Evolutionary conservation across 2,888 invertebrate genomes (phyloP).

Genomic region (Adelognathus sp.): DNA sequence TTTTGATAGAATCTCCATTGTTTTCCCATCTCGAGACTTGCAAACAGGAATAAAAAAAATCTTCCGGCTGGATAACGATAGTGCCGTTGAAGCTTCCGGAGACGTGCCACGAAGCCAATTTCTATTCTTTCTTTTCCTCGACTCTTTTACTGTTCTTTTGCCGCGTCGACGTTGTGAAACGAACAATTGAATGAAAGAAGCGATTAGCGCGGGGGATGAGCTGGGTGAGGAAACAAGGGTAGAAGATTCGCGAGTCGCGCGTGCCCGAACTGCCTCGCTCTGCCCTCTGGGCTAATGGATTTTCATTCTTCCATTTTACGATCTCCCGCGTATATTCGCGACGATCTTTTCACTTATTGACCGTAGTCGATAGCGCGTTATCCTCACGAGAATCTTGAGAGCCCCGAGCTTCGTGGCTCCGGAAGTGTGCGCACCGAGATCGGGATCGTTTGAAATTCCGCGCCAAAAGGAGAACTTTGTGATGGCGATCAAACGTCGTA

Average conservation of each 20-base stretch:
- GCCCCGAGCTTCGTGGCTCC: not conserved
- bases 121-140: not conserved
- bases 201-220: conserved; percentile 4
- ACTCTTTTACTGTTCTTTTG: not conserved
- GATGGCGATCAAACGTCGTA: conserved; percentile 68
- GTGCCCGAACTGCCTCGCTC: conserved; percentile 13
- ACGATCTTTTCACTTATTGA: conserved; percentile 29
- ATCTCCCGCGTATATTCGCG: conserved; percentile 43
- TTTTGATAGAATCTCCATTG: conserved; percentile 1
- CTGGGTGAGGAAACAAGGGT: not conserved
- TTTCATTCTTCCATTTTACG: conserved; percentile 71
- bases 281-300: conserved; percentile 71
- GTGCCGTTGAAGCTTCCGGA: conserved; percentile 6
- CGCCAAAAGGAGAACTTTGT: conserved; percentile 65
- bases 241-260: not conserved
- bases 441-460: conserved; percentile 36
- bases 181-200: conserved; percentile 27
- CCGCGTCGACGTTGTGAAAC: not conserved
- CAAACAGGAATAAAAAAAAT: not conserved
- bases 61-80: not conserved
- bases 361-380: conserved; percentile 9
- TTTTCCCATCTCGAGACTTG: not conserved
- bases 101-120: not conserved
- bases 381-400: conserved; percentile 1
- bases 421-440: not conserved